Evolutionary conservation across 2,113 vertebrate genomes (phyloP).

Genomic region (Odocoileus hemionus): DNA sequence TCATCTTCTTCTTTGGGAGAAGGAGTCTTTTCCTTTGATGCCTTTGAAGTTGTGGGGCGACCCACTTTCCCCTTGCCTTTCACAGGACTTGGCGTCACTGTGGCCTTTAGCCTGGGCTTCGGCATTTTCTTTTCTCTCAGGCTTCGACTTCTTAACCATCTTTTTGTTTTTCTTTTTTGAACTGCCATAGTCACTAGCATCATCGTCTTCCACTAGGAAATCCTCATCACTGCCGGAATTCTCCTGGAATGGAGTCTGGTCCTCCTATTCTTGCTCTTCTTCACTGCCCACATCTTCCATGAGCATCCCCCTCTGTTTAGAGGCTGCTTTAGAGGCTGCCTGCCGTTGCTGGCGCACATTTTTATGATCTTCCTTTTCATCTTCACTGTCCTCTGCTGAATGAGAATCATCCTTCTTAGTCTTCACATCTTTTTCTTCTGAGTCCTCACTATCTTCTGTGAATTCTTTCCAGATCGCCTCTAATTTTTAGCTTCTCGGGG

Average conservation of each 20-base stretch:
- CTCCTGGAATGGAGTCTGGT: conserved; percentile 90
- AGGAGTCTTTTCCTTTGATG: conserved; percentile 94
- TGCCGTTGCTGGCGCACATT: conserved; percentile 94
- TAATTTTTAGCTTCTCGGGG: conserved; percentile 96
- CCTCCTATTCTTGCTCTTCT: conserved; percentile 93
- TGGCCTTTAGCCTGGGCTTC: conserved; percentile 98
- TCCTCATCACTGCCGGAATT: conserved; percentile 98
- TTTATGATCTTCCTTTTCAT: conserved; percentile 94
- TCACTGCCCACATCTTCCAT: conserved; percentile 95
- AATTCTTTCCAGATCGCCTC: conserved; percentile 93
- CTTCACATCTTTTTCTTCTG: too few relatives aligned
- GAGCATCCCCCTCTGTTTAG: conserved; percentile 97
- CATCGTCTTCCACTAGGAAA: conserved; percentile 97
- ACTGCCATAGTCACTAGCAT: conserved; percentile 97
- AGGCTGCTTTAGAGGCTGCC: conserved; percentile 97
- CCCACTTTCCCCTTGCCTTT: conserved; percentile 97
- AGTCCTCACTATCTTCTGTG: conserved; percentile 89
- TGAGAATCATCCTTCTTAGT: too few relatives aligned
- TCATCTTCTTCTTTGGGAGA: conserved; percentile 95
- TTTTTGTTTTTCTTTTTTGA: conserved; percentile 98
- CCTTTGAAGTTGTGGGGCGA: conserved; percentile 92
- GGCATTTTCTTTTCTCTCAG: conserved; percentile 98
- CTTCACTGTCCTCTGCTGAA: conserved; percentile 92
- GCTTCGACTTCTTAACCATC: conserved; percentile 89
- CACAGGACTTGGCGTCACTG: conserved; percentile 97